Conservation (phyloP, 2,797 vertebrate species). For the Megalops cyprinoides region DNA sequence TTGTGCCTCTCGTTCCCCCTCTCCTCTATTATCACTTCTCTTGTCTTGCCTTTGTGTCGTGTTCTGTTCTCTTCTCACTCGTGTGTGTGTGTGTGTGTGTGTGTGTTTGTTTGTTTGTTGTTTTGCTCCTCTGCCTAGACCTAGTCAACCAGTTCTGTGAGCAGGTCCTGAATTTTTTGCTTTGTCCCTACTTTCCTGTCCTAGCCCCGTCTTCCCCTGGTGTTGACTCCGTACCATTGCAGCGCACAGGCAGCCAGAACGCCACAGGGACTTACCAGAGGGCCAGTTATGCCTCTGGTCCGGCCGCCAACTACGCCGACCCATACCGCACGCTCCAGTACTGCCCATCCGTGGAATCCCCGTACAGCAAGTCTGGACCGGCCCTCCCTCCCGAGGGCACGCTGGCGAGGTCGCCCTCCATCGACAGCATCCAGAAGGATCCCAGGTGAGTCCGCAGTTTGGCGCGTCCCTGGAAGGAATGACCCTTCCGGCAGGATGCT, state of each 20-base stretch:
- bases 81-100: conserved; percentile 16
- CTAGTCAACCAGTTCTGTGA: conserved; percentile 90
- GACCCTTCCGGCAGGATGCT: neutral
- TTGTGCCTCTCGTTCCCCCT: conserved; percentile 28
- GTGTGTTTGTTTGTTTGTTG: neutral
- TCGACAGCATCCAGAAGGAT: conserved; percentile 99
- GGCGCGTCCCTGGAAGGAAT: conserved; percentile 32
- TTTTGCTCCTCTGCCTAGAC: conserved; percentile 78
- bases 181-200: conserved; percentile 97
- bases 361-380: conserved; percentile 98
- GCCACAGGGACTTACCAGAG: conserved; percentile 87
- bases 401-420: conserved; percentile 95
- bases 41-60: neutral
- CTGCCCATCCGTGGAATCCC: conserved; percentile 96
- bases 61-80: conserved; percentile 6
- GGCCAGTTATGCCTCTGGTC: conserved; percentile 89
- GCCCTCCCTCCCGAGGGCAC: conserved; percentile 94
- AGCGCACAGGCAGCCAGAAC: conserved; percentile 94
- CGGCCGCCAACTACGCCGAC: conserved; percentile 84
- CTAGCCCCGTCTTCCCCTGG: conserved; percentile 99
- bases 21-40: neutral
- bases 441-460: conserved; percentile 83
- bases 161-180: conserved; percentile 96
- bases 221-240: conserved; percentile 99
- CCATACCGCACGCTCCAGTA: conserved; percentile 98